Conservation (phyloP, 2,888 invertebrate genomes). For the Tachina grossa region DNA sequence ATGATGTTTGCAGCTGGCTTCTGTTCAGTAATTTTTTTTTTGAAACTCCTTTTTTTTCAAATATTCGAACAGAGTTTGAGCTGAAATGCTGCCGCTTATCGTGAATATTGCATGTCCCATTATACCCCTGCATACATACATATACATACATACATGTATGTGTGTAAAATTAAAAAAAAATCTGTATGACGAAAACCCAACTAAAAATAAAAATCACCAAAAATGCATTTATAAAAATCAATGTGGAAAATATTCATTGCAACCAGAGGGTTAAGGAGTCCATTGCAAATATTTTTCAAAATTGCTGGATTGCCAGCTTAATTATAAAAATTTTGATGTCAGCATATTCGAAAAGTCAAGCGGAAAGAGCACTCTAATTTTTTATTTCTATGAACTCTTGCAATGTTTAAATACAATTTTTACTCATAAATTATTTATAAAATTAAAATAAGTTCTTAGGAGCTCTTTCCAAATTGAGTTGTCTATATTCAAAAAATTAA, state of each 20-base stretch:
- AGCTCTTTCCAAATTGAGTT: no score
- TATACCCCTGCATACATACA: constrained; percentile 60
- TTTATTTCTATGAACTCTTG: no score
- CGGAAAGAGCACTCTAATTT: no score
- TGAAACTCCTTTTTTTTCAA: constrained; percentile 13
- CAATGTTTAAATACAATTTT: no score
- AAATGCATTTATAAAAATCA: constrained; percentile 72
- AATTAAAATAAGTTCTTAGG: no score
- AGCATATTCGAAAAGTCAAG: no score
- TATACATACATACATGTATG: no score
- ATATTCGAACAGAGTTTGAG: constrained; percentile 49
- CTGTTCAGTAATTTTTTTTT: constrained; percentile 56
- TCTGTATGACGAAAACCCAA: constrained; percentile 62
- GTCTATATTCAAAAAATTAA: no score
- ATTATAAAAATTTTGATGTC: no score
- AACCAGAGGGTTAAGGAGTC: constrained; percentile 57
- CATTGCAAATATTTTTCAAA: background rate
- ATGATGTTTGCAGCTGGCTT: constrained; percentile 68
- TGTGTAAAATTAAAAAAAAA: constrained; percentile 70
- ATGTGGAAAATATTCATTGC: constrained; percentile 72
- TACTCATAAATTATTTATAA: no score
- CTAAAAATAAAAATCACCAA: constrained; percentile 67
- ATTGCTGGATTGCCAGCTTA: no score
- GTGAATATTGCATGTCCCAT: constrained; percentile 57
- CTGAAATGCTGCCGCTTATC: constrained; percentile 36